Base-by-base conservation (phyloP, 2,797 vertebrate species). In the Tenualosa ilisha region DNA sequence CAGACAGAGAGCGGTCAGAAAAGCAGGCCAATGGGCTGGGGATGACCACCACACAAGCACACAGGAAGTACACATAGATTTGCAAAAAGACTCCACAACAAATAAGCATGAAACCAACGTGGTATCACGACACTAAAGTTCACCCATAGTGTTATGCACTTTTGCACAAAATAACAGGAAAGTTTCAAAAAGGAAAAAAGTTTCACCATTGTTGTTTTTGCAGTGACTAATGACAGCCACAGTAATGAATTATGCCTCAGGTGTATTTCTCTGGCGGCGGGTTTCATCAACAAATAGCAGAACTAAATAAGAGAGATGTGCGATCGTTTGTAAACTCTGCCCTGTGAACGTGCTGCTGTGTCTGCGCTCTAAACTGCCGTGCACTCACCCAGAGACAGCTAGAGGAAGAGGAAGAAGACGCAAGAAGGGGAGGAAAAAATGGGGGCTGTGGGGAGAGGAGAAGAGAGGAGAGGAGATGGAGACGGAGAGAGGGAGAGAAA, bases 391-490 rank as follows among this genome's bases (percentile, higher is more conserved):
- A 3, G 26, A 3, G 3, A 13, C n/a, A 8, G 22, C 5, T 65
- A 31, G 46, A 46, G 7, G 46, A 51, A 40, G 68, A 37, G 68
- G n/a, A 40, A 40, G 68, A 79, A 8, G 72, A 68, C 63, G 11
- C 11, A 9, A 31, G 24, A 12, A 31, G 24, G 31, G 37, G 20
- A 20, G 20, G 31, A 3, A 15, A 31, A 37, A 20, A 22, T 20
- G 54, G 37, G 65, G 68, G 75, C 51, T 79, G 85, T 63, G 26
- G 82, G 81, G 79, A 84, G 79, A 85, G 75, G 50, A 56, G 53
- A 43, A 20, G 11, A 81, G 61, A 51, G 61, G 83, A 72, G 46
- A 20, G 5, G 49, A 54, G 68, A 20, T 12, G 5, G 17, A 20
- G n/a, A 63, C 0, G 7, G n/a, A 63, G n/a, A 9, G 54, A 56